Base-by-base conservation (phyloP, 2,888 invertebrate genomes). In the Aleiodes alternator region DNA sequence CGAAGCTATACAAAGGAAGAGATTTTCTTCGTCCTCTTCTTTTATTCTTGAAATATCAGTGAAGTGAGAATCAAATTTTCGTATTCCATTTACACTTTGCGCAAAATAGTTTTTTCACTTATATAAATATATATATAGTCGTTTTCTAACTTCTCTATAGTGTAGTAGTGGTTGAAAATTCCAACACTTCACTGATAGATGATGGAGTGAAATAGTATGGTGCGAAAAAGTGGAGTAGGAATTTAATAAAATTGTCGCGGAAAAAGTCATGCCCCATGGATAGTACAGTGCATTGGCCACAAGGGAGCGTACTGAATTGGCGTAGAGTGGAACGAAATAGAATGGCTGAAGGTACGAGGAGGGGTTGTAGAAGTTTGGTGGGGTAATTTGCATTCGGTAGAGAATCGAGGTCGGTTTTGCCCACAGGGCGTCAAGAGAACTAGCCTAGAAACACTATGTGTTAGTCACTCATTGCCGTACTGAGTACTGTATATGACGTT, bases 161-260 rank as follows among this genome's bases (percentile, higher is more conserved):
- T 61, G n/a, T n/a, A 61, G 38, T 34, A 61, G 61, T 34, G 61
- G 61, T 61, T 57, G 38, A 23, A 7, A 14, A 14, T 16, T 34
- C 12, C 6, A 61, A 16, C 38, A 61, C 38, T 12, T n/a, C 61
- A 38, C 14, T 14, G 61, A 38, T 61, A 8, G 43, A 61, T 61
- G 61, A 61, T 61, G 31, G 38, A 61, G 61, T 43, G 38, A 61
- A 16, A 38, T 34, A 38, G 61, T n/a, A 61, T 34, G 34, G 38
- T 34, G 34, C 43, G 38, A 55, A 38, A 38, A 38, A 16, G 23
- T n/a, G 23, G 64, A 8, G 43, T 16, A 48, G 61, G 68, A 68
- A 75, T 71, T 71, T 71, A 75, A 75, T 75, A 71, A 75, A 75
- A 75, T 75, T 75, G 66, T 75, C 70, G 64, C 75, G 71, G 48